A percentile compares a stretch with the other conserved stretches of the same genome.
These are phyloP conservation scores for Syngnathus acus DNA, from an alignment of 2,797 vertebrate species.

Conservation along the genomic window DNA sequence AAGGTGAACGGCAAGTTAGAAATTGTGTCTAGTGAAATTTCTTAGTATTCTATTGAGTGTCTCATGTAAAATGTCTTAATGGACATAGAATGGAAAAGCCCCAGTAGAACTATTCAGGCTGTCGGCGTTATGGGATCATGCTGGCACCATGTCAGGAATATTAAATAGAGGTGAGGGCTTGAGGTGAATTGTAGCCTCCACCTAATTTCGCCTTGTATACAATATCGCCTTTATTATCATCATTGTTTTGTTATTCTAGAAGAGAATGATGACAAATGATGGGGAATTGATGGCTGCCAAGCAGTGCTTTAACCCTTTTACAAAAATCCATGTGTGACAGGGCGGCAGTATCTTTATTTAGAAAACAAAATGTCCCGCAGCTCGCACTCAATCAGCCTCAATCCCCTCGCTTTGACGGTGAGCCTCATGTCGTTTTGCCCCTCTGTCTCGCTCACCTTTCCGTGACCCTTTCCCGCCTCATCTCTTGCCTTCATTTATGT, in stretches of 20 bases:
- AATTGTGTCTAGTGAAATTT: not conserved
- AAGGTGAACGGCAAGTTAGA: no score
- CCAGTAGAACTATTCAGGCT: not conserved
- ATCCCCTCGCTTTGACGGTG: slow-evolving; percentile 14
- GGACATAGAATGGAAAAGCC: not conserved
- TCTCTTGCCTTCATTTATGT: slow-evolving; percentile 5
- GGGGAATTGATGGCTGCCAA: slow-evolving; percentile 4
- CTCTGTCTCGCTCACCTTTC: slow-evolving; percentile 22
- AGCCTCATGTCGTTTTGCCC: slow-evolving; percentile 12
- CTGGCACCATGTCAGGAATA: slow-evolving; percentile 12
- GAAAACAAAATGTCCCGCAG: slow-evolving; percentile 22
- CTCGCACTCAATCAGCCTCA: slow-evolving; percentile 24
- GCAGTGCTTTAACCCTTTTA: slow-evolving; percentile 27
- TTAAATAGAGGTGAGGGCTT: not conserved
- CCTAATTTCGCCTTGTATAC: not conserved
- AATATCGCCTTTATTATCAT: slow-evolving; percentile 2
- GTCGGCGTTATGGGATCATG: not conserved
- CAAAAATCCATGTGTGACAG: slow-evolving; percentile 28
- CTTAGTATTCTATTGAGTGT: not conserved
- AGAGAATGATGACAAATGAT: not conserved
- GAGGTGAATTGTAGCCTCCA: slow-evolving; percentile 13
- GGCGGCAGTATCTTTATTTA: slow-evolving; percentile 23
- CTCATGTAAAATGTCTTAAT: not conserved
- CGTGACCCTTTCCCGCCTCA: slow-evolving; percentile 5
- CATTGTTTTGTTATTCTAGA: slow-evolving; percentile 21